These are phyloP conservation scores for Buceros bicornis DNA, from an alignment of 2,797 vertebrate genomes.

Conservation along the genomic window DNA sequence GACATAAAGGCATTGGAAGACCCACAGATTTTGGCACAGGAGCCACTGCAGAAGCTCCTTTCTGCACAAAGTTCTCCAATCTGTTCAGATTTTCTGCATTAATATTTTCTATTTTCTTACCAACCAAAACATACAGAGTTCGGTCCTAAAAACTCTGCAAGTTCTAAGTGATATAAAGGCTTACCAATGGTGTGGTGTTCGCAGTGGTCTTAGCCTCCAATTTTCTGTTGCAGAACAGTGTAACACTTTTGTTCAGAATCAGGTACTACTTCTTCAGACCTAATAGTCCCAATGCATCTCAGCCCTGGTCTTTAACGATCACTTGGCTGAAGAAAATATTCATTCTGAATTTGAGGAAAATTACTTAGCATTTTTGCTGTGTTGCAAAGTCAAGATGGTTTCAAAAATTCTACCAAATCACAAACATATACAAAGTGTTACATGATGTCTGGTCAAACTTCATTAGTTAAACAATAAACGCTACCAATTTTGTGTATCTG, in stretches of 20 bases:
- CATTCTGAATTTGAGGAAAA: neutral
- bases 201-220: neutral
- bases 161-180: neutral
- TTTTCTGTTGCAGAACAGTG: neutral
- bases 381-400: neutral
- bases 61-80: neutral
- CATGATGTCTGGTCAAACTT: neutral
- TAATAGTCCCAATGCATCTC: neutral
- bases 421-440: neutral
- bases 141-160: neutral
- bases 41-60: neutral
- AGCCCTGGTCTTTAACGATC: neutral
- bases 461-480: neutral
- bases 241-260: neutral
- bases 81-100: neutral
- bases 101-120: neutral
- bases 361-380: neutral
- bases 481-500: neutral
- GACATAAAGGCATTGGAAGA: neutral
- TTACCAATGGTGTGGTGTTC: neutral
- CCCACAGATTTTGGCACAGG: neutral
- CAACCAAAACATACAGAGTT: neutral
- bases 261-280: neutral
- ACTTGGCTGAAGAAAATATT: neutral
- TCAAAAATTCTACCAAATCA: neutral